Conservation (phyloP, 2,888 invertebrate genomes). For the Tillus elongatus region DNA sequence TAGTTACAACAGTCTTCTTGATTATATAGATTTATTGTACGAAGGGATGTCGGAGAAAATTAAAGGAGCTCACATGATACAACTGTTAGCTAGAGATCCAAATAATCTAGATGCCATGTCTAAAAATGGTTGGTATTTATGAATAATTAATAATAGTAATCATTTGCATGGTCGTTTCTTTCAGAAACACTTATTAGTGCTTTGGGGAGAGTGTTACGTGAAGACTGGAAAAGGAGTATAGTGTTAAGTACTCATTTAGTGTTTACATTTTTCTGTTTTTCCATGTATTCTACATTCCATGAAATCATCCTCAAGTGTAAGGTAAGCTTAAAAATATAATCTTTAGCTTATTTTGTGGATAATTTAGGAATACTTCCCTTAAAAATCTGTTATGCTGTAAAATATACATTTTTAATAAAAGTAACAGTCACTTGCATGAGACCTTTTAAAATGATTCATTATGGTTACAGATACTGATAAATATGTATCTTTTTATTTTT, state of each 20-base stretch:
- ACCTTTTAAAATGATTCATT: too few species aligned
- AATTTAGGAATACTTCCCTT: too few species aligned
- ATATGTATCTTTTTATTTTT: too few species aligned
- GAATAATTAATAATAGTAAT: slow-evolving; percentile 11
- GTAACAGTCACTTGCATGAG: too few species aligned
- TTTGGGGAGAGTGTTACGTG: slow-evolving; percentile 85
- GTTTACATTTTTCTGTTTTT: slow-evolving; percentile 95
- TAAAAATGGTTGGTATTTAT: slow-evolving; percentile 73
- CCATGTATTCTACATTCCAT: slow-evolving; percentile 92
- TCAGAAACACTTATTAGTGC: slow-evolving; percentile 90
- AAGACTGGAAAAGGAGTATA: slow-evolving; percentile 95
- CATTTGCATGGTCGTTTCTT: too few species aligned
- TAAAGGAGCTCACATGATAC: slow-evolving; percentile 80
- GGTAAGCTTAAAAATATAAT: slow-evolving; percentile 48
- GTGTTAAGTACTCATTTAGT: slow-evolving; percentile 94
- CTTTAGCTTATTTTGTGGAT: too few species aligned
- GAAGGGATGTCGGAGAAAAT: slow-evolving; percentile 91
- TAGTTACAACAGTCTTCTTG: slow-evolving; percentile 77
- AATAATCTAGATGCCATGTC: slow-evolving; percentile 90
- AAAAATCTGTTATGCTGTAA: too few species aligned
- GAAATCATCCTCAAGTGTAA: slow-evolving; percentile 91
- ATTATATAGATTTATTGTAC: slow-evolving; percentile 92
- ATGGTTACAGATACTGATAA: too few species aligned
- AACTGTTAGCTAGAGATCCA: slow-evolving; percentile 85
- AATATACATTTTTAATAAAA: too few species aligned